Evolutionary conservation across 2,888 invertebrate species (phyloP).

Genomic region (Athetis lepigone): DNA sequence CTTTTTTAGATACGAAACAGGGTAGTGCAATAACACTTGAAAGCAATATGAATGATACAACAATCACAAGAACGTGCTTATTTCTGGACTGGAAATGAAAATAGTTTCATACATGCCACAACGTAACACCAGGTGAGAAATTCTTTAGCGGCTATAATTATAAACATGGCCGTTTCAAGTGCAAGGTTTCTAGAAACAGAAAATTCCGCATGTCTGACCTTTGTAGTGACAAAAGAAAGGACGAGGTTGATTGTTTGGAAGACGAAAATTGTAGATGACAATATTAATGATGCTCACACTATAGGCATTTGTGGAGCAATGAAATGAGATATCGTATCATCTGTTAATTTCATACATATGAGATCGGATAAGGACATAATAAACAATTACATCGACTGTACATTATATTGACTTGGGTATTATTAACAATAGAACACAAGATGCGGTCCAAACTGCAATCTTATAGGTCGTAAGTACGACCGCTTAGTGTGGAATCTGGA

Average conservation of each 20-base stretch:
- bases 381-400: no score
- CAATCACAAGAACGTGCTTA: constrained; percentile 7
- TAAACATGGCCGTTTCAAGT: constrained; percentile 39
- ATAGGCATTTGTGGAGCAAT: no score
- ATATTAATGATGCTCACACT: no score
- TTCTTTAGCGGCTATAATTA: constrained; percentile 8
- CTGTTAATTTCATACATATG: not conserved
- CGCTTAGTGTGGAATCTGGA: no score
- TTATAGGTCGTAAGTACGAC: no score
- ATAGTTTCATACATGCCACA: constrained; percentile 37
- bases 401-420: no score
- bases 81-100: not conserved
- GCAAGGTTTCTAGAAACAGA: constrained; percentile 29
- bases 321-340: not conserved
- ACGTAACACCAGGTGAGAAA: constrained; percentile 34
- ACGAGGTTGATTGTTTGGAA: constrained; percentile 23
- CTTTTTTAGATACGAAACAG: not conserved
- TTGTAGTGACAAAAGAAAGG: constrained; percentile 24
- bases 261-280: no score
- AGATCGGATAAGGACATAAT: no score
- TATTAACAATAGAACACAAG: no score
- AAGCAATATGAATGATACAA: no score
- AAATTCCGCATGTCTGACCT: constrained; percentile 33
- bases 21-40: constrained; percentile 1
- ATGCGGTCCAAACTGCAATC: no score